phyloP scores from a whole-genome alignment of 1,140 invertebrate genomes.

The Oryctes rhinoceros region DNA sequence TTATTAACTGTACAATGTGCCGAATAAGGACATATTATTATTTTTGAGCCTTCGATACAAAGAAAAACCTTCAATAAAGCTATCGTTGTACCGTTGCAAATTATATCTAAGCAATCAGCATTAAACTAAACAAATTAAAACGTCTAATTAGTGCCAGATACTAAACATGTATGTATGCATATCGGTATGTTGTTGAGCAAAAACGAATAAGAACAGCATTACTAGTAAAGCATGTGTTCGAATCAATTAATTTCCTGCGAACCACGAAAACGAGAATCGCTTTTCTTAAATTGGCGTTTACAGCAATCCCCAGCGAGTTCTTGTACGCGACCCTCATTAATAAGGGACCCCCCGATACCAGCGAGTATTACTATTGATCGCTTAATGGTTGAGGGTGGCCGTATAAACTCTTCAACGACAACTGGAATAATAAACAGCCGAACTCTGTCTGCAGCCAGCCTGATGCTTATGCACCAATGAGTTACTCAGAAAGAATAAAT shows the following conservation, averaged over 20 bases:
- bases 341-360: background rate
- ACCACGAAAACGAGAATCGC: conserved; percentile 4
- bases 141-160: too few species aligned
- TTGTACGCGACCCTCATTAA: conserved; percentile 16
- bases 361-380: background rate
- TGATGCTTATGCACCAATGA: too few species aligned
- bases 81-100: too few species aligned
- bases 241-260: background rate
- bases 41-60: too few species aligned
- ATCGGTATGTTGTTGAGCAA: too few species aligned
- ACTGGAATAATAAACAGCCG: background rate
- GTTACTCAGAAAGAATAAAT: background rate
- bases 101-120: too few species aligned
- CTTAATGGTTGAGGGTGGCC: conserved; percentile 17
- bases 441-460: background rate
- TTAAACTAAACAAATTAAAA: too few species aligned
- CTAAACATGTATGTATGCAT: too few species aligned
- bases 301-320: background rate
- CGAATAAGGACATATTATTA: too few species aligned
- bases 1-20: too few species aligned
- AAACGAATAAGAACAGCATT: background rate
- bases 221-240: background rate
- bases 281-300: conserved; percentile 21
- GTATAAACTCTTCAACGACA: background rate
- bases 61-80: too few species aligned